These are phyloP conservation scores for Cetoscarus ocellatus DNA, from an alignment of 2,797 vertebrate genomes.

Conservation along the genomic window DNA sequence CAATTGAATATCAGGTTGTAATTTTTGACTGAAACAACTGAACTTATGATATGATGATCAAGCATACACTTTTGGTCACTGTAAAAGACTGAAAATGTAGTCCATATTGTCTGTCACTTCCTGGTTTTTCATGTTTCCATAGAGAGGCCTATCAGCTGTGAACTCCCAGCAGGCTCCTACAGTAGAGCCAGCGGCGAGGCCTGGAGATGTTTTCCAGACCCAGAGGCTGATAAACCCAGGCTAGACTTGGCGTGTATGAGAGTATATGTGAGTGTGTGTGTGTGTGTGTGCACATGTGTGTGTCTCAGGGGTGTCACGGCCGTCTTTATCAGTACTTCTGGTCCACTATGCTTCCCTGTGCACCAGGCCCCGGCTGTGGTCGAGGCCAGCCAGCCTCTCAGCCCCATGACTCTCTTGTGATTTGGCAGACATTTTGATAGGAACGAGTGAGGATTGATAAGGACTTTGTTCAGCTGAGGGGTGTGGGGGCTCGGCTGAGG, in stretches of 20 bases:
- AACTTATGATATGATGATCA: neutral
- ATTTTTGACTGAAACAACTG: neutral
- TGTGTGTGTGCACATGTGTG: slow-evolving; percentile 21
- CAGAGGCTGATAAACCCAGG: slow-evolving; percentile 59
- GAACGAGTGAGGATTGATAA: slow-evolving; percentile 72
- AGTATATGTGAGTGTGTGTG: neutral
- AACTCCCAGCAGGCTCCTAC: slow-evolving; percentile 56
- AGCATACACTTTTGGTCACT: neutral
- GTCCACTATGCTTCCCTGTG: slow-evolving; percentile 58
- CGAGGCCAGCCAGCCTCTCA: slow-evolving; percentile 60
- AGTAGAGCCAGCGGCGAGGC: slow-evolving; percentile 46
- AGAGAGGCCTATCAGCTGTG: slow-evolving; percentile 51
- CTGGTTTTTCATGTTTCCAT: slow-evolving; percentile 47
- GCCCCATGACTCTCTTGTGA: slow-evolving; percentile 77
- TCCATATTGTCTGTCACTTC: slow-evolving; percentile 37
- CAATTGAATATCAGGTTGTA: neutral
- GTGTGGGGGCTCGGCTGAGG: slow-evolving; percentile 31
- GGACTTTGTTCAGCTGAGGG: slow-evolving; percentile 56
- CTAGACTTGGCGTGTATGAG: slow-evolving; percentile 28
- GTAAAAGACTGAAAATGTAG: slow-evolving; percentile 6
- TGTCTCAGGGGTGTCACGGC: slow-evolving; percentile 66
- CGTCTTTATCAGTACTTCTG: slow-evolving; percentile 71
- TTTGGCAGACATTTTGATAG: slow-evolving; percentile 78
- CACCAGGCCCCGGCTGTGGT: slow-evolving; percentile 53
- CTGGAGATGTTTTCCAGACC: slow-evolving; percentile 68